Evolutionary conservation across 2,888 invertebrate genomes (phyloP), one percentile per base, ranked within the genome.

Genomic region (Julus scandinavius): DNA sequence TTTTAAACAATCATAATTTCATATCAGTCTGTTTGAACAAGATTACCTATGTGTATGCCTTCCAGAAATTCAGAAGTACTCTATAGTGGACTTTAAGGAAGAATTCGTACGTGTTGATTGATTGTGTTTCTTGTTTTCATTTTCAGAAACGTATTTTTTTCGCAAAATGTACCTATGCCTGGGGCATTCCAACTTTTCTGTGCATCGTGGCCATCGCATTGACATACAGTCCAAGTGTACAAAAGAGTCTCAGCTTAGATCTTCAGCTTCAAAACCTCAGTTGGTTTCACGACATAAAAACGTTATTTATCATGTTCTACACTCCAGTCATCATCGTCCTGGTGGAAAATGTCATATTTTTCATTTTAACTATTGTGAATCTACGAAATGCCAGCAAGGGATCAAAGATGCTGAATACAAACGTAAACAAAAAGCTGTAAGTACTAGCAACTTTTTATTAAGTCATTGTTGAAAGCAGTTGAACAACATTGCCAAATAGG

Each of bases 391-490:
- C 86, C 6, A 88, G 88, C 86, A 85, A 41, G n/a, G 87, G 86
- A 38, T 15, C 86, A 7, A 5, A 88, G 5, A 38, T 58, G 5
- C 63, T 88, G 58, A 88, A 88, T 40, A 88, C 58, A 17, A 88
- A 88, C 4, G 58, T 88, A 15, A 86, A 72, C 87, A 88, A 72
- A 72, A 54, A 88, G 15, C 15, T 88, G 88, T 88, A 87, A 88
- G 88, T 88, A 88, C 13, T 13, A 54, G 3, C 17, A 54, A 3
- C 9, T 13, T 54, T 54, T 54, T 13, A 54, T 15, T 7, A 45
- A 5, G 41, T 45, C 6, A n/a, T n/a, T n/a, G n/a, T n/a, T n/a
- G n/a, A 45, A n/a, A n/a, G n/a, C n/a, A n/a, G n/a, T n/a, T n/a
- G n/a, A n/a, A n/a, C n/a, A n/a, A n/a, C n/a, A n/a, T n/a, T n/a